Evolutionary conservation across 2,888 invertebrate species (phyloP), one percentile per base, ranked within the genome.

Genomic region (Trypoxylon attenuatum): DNA sequence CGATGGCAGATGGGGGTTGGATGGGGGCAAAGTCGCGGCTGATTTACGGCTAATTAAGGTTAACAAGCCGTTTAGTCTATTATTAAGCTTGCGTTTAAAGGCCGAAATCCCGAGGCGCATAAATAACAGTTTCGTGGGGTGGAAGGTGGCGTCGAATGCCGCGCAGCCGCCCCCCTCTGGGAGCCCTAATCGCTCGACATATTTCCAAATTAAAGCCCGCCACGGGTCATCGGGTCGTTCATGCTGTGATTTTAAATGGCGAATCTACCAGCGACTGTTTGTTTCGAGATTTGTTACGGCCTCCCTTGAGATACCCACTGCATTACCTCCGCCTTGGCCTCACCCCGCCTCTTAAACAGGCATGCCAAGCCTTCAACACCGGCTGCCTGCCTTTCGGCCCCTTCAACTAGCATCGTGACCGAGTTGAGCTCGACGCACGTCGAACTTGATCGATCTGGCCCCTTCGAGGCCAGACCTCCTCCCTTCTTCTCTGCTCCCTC

Each of bases 31-130:
- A 56, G 50, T 70, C 70, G 58, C 52, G 47, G 71, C 67, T 83
- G 83, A 84, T 84, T 84, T 85, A 85, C 76, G 79, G 76, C 81
- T 84, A 84, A 84, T 85, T 83, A 82, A 76, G 80, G 77, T 80
- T 82, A 84, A 83, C 84, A 83, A 82, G 82, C 81, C 76, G 73
- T 82, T 84, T 81, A 85, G 77, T 71, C 79, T 74, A 79, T 81
- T 80, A 84, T 83, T 82, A 81, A 81, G 79, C 76, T 68, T 57
- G 77, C 77, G 69, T 79, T 77, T 73, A 77, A 73, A 62, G 69
- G 61, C 72, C 60, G 47, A 82, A 81, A 80, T 79, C 73, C 69
- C 65, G 62, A 62, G 73, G 59, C 67, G 66, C 74, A 82, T 81
- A 82, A 83, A 83, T 82, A 77, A 77, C 57, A 16, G 49, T 50